A percentile compares a stretch with the other conserved stretches of the same genome.
phyloP scores from a whole-genome alignment of 30 jellyfish, hydroid and myxozoan species.

The Turritopsis dohrnii region DNA sequence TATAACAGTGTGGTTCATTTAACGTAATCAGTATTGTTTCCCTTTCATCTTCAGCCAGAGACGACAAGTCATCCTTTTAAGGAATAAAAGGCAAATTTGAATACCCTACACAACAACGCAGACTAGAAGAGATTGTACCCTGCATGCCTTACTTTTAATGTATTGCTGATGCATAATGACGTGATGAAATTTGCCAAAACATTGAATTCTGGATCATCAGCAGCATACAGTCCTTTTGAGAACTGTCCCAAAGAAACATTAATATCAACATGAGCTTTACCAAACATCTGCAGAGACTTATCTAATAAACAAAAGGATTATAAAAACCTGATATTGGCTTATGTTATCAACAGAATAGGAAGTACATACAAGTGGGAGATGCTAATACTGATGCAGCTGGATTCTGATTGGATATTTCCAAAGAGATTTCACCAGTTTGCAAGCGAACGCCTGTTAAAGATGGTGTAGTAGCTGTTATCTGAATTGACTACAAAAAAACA shows the following conservation, averaged over 20 bases:
- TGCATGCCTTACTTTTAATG: slow-evolving; percentile 20
- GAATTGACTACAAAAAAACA: slow-evolving; percentile 49
- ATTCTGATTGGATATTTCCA: slow-evolving; percentile 71
- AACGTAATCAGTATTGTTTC: slow-evolving; percentile 80
- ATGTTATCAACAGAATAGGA: slow-evolving; percentile 40
- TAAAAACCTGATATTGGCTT: slow-evolving; percentile 1
- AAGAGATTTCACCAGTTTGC: slow-evolving; percentile 75
- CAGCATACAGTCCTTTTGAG: slow-evolving; percentile 37
- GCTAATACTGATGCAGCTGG: slow-evolving; percentile 43
- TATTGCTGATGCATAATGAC: slow-evolving; percentile 53
- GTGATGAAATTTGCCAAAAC: slow-evolving; percentile 76
- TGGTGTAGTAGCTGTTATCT: slow-evolving; percentile 86
- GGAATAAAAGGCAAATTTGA: background rate
- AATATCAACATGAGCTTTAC: slow-evolving; percentile 76
- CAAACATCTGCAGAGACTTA: slow-evolving; percentile 59
- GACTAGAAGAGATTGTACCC: background rate
- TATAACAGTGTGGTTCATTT: slow-evolving; percentile 58
- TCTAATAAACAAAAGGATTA: slow-evolving; percentile 26
- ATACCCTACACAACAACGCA: background rate
- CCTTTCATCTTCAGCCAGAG: slow-evolving; percentile 9
- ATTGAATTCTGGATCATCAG: slow-evolving; percentile 36
- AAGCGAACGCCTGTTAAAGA: slow-evolving; percentile 78
- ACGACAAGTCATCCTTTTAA: background rate
- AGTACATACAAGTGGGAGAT: slow-evolving; percentile 13
- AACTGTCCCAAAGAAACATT: slow-evolving; percentile 78